Evolutionary conservation across 2,888 invertebrate species (phyloP), one percentile per base, ranked within the genome.

Genomic region (Rotaria magnacalcarata): DNA sequence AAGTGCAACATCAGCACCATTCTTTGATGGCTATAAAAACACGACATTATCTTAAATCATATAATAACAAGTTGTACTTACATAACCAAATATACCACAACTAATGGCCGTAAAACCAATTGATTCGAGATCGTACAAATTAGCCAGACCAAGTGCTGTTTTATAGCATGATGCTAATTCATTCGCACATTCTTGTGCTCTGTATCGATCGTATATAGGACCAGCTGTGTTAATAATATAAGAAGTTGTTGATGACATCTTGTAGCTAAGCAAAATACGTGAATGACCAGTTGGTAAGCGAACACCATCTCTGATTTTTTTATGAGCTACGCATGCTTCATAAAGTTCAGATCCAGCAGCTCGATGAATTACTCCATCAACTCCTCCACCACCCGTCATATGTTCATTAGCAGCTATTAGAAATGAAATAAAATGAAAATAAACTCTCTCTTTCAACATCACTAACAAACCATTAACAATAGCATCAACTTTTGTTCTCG

Each of bases 251-350:
- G 24, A 0, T 80, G 80, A 80, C 80, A 80, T 80, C 14, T 80
- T 80, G 47, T 80, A 80, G 14, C 80, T 80, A 4, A 80, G n/a
- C 11, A 80, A 21, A 47, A 80, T 80, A 43, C 80, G 80, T n/a
- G 80, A 80, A 80, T 80, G 80, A 24, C 80, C 80, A 80, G 80
- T 80, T 80, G 80, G 80, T 47, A 80, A n/a, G 47, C 80, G 80
- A 80, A 47, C n/a, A 80, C n/a, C 10, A 3, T 3, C 3, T 5
- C 11, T 4, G 19, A 80, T 1, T 47, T 80, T 3, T 47, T 80
- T 80, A 80, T 80, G 80, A 80, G 80, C 80, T 24, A 14, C 6
- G 16, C 80, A 80, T 24, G 80, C 80, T n/a, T 24, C 16, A n/a
- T 43, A 47, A n/a, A 80, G 47, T 1, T 80, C 47, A 8, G 6